These are phyloP conservation scores for Beroe ovata DNA, from an alignment of 37 sponge, comb jelly and placozoan genomes.

Conservation along the genomic window DNA sequence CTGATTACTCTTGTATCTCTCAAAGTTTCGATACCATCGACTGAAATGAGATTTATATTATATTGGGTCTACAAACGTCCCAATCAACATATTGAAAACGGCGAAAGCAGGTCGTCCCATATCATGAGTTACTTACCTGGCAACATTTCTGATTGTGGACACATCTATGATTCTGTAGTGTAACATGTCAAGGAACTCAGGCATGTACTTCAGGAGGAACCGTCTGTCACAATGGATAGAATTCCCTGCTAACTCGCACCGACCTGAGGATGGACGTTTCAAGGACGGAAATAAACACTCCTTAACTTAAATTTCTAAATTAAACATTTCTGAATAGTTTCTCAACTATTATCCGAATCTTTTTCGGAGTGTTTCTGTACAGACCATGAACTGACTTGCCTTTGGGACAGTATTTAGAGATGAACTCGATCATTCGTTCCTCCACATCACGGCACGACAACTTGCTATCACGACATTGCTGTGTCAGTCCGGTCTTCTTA, in stretches of 20 bases:
- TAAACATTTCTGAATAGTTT: too few relatives aligned
- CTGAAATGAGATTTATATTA: too few relatives aligned
- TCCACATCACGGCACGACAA: slow-evolving; percentile 28
- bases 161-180: slow-evolving; percentile 92
- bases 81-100: neutral
- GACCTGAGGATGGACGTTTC: slow-evolving; percentile 64
- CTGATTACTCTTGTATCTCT: slow-evolving; percentile 23
- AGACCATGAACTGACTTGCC: slow-evolving; percentile 2
- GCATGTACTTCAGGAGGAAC: slow-evolving; percentile 88
- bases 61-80: too few relatives aligned
- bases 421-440: slow-evolving; percentile 49
- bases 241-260: slow-evolving; percentile 90
- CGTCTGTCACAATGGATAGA: slow-evolving; percentile 78
- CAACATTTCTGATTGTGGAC: slow-evolving; percentile 82
- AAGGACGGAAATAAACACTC: too few relatives aligned
- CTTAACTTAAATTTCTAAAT: too few relatives aligned
- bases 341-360: too few relatives aligned
- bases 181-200: slow-evolving; percentile 73
- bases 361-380: too few relatives aligned
- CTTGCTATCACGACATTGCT: slow-evolving; percentile 42
- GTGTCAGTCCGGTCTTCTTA: slow-evolving; percentile 72
- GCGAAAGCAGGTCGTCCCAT: too few relatives aligned
- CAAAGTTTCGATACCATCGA: slow-evolving; percentile 18
- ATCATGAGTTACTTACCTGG: slow-evolving; percentile 80
- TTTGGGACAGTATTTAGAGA: slow-evolving; percentile 39